These are phyloP conservation scores for Decapterus maruadsi DNA, from an alignment of 2,797 vertebrate genomes.

Conservation along the genomic window DNA sequence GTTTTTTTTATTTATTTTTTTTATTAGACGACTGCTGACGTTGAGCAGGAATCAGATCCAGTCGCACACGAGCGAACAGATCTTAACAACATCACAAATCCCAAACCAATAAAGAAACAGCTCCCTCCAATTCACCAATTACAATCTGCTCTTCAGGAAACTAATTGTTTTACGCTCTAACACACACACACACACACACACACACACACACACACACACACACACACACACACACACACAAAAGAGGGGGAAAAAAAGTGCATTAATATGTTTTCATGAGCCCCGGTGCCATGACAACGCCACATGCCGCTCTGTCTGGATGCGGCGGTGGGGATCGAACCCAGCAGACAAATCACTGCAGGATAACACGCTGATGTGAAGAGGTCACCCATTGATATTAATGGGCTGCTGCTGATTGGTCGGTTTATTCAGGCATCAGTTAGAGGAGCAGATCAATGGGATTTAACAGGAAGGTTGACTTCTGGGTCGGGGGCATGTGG, in stretches of 20 bases:
- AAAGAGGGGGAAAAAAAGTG: constrained; percentile 4
- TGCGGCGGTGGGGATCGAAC: constrained; percentile 26
- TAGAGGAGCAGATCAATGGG: constrained; percentile 69
- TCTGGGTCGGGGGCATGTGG: constrained; percentile 29
- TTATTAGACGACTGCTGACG: too few relatives aligned
- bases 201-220: neutral
- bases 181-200: neutral
- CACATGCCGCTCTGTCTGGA: constrained; percentile 14
- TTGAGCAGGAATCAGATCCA: too few relatives aligned
- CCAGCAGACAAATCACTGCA: constrained; percentile 42
- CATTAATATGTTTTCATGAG: constrained; percentile 41
- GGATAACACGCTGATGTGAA: constrained; percentile 23
- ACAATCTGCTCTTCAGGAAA: constrained; percentile 26
- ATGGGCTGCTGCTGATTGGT: constrained; percentile 70
- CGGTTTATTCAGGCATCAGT: constrained; percentile 78
- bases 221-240: neutral
- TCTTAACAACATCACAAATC: constrained; percentile 9
- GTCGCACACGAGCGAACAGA: too few relatives aligned
- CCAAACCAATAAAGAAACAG: constrained; percentile 20
- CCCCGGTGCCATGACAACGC: constrained; percentile 33
- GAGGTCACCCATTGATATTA: constrained; percentile 70
- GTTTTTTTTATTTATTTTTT: too few relatives aligned
- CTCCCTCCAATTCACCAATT: constrained; percentile 32
- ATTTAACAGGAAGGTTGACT: constrained; percentile 61
- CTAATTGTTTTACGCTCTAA: constrained; percentile 24